Percentiles rank a stretch among this genome's conserved stretches.
These are phyloP conservation scores for Podarcis lilfordi DNA, from an alignment of 2,797 vertebrate species.

Conservation along the genomic window DNA sequence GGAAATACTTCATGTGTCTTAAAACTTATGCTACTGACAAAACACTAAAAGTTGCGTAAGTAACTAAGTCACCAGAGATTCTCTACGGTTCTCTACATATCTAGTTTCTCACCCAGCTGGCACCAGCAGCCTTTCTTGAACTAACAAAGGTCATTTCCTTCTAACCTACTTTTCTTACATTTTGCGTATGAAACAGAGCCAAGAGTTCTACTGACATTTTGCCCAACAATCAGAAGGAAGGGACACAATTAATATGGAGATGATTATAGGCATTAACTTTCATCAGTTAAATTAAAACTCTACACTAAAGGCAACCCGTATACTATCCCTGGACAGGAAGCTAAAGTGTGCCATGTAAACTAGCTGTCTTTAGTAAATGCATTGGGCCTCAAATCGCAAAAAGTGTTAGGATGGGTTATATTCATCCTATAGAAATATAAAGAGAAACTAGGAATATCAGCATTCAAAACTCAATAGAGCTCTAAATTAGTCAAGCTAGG, in stretches of 20 bases:
- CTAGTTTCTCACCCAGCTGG: slow-evolving; percentile 49
- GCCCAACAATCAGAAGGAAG: neutral
- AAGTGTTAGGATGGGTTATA: neutral
- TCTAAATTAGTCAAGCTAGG: neutral
- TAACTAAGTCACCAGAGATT: slow-evolving; percentile 69
- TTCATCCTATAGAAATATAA: neutral
- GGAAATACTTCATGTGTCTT: slow-evolving; percentile 71
- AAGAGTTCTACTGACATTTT: neutral
- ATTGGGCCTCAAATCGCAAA: neutral
- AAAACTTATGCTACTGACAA: slow-evolving; percentile 66
- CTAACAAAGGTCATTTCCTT: neutral
- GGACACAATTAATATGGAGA: neutral
- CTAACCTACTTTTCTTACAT: slow-evolving; percentile 9
- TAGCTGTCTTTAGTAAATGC: neutral
- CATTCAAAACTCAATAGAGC: neutral
- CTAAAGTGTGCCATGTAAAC: no score
- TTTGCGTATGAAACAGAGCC: neutral
- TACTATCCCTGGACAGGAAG: no score
- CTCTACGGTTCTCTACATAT: slow-evolving; percentile 50
- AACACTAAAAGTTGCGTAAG: slow-evolving; percentile 66
- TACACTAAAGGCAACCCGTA: neutral
- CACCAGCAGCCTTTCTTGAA: slow-evolving; percentile 17
- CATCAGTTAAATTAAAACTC: neutral
- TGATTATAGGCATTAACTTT: neutral
- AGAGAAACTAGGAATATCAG: neutral